Evolutionary conservation across 2,888 invertebrate species (phyloP).

Genomic region (Tromatobia lineatoria): DNA sequence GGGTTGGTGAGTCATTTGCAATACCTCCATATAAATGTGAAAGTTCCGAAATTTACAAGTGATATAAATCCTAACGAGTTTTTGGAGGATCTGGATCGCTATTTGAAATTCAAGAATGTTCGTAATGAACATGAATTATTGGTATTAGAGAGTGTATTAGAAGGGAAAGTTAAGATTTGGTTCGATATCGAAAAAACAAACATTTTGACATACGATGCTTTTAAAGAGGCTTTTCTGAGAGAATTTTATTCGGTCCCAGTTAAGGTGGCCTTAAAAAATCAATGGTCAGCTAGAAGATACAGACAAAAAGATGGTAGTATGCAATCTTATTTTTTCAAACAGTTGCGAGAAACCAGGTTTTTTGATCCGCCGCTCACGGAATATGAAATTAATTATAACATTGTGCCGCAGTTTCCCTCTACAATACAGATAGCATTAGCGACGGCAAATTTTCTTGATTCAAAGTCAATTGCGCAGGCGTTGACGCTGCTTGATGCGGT

Average conservation of each 20-base stretch:
- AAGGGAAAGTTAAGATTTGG: conserved; percentile 53
- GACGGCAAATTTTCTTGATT: too few species aligned
- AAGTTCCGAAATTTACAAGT: too few species aligned
- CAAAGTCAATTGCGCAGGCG: too few species aligned
- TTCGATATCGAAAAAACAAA: conserved; percentile 25
- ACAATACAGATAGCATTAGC: background rate
- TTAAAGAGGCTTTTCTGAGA: conserved; percentile 32
- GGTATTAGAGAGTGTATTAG: conserved; percentile 46
- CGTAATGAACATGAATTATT: too few species aligned
- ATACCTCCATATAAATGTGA: too few species aligned
- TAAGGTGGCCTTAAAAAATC: conserved; percentile 32
- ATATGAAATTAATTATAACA: conserved; percentile 26
- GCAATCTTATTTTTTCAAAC: conserved; percentile 40
- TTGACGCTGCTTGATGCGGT: too few species aligned
- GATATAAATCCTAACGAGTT: too few species aligned
- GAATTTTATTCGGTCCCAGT: conserved; percentile 47
- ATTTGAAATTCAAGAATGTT: too few species aligned
- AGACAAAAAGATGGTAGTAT: conserved; percentile 17
- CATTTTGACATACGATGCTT: conserved; percentile 30
- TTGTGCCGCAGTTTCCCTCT: conserved; percentile 22
- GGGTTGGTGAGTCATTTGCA: too few species aligned
- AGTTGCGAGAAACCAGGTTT: conserved; percentile 22
- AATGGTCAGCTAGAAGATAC: conserved; percentile 14
- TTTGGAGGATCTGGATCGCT: too few species aligned
- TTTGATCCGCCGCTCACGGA: background rate